Base-by-base conservation (phyloP, 1,140 invertebrate species). In the Diploscapter pachys region DNA sequence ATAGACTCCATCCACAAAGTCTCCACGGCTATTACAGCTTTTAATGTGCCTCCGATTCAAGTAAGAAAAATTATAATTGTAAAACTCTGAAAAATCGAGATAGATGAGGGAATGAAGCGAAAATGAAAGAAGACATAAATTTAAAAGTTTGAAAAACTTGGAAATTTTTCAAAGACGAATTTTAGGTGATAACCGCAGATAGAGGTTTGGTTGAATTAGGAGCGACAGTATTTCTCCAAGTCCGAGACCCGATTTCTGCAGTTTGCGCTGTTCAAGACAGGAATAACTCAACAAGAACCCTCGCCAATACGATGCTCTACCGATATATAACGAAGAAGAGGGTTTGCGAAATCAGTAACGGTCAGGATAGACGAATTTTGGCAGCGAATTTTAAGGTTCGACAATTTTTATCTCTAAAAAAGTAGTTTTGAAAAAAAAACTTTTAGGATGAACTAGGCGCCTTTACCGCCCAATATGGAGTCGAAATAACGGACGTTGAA, bases 31-130 rank as follows among this genome's bases (percentile, higher is more conserved):
- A 65, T 79, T 51, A 79, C 68, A 9, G 78, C 78, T 5, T 79
- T 79, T 73, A 79, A 79, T 72, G 78, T 79, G 48, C 78, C 78
- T 61, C 78, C 78, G 51, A 66, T 78, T 11, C 77, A 78, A 61
- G 74, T 76, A 55, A 3, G 65, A 56, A 3, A 51, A 5, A 31
- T 51, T 4, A 72, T 70, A 31, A 31, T 31, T n/a, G 70, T 70
- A 67, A 67, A n/a, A n/a, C 6, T 65, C 9, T 31, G 11, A 63
- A 51, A 63, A 57, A n/a, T 8, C 4, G 31, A 4, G 51, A 51
- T 66, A 4, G 54, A 31, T 56, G 11, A 11, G 57, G 0, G 31
- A 31, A 31, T 31, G 31, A 31, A 31, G 31, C 31, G 31, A 31
- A 31, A 31, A 31, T 31, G 31, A 1, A 31, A 31, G 31, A 31